Evolutionary conservation across 2,888 invertebrate species (phyloP).

Genomic region (Tineola bisselliella): DNA sequence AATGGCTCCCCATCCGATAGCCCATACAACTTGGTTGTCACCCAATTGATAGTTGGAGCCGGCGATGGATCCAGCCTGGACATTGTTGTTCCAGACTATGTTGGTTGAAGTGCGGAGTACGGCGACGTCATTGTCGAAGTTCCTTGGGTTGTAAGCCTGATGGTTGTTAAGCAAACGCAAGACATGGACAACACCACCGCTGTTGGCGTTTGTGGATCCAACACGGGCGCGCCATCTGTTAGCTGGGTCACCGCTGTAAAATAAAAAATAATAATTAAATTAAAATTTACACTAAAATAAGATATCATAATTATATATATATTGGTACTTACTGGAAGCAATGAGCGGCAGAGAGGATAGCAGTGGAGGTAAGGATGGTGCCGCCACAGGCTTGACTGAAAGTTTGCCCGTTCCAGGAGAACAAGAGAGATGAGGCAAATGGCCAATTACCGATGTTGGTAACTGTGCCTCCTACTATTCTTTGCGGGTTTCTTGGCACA

Average conservation of each 20-base stretch:
- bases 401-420: background rate
- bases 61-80: constrained; percentile 20
- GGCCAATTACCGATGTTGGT: constrained; percentile 13
- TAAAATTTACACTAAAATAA: background rate
- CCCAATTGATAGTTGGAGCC: constrained; percentile 23
- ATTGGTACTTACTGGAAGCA: constrained; percentile 26
- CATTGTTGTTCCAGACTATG: constrained; percentile 10
- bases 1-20: constrained; percentile 29
- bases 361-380: constrained; percentile 26
- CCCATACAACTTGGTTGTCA: constrained; percentile 27
- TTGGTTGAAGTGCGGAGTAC: constrained; percentile 18
- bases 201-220: constrained; percentile 21
- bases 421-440: background rate
- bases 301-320: background rate
- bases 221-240: constrained; percentile 17
- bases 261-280: no score
- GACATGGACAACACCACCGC: constrained; percentile 13
- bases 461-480: constrained; percentile 13
- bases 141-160: constrained; percentile 22
- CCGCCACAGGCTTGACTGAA: constrained; percentile 21
- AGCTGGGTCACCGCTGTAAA: constrained; percentile 13
- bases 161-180: constrained; percentile 19
- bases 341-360: constrained; percentile 32
- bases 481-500: constrained; percentile 9
- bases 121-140: constrained; percentile 4